These are phyloP conservation scores for Diaperis boleti DNA, from an alignment of 2,888 invertebrate species.

Conservation along the genomic window DNA sequence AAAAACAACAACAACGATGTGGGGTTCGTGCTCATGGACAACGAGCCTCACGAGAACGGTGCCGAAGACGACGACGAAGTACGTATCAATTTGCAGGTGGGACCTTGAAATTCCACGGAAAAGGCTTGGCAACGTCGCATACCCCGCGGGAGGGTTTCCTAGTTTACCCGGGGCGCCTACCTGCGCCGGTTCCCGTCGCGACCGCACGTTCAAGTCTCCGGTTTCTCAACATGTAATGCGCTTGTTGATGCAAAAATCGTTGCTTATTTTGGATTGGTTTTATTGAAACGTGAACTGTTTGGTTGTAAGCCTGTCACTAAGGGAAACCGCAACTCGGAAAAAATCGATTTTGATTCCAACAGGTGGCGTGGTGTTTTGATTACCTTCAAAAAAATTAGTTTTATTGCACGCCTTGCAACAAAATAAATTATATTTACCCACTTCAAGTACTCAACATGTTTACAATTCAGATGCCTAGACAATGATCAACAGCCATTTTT, in stretches of 20 bases:
- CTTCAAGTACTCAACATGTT: too few species aligned
- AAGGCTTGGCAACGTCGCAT: constrained; percentile 50
- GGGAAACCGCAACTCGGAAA: too few species aligned
- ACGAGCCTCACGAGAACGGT: constrained; percentile 59
- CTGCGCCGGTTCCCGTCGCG: constrained; percentile 54
- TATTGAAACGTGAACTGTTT: neutral
- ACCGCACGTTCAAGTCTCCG: constrained; percentile 54
- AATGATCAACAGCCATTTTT: too few species aligned
- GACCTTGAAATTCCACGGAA: constrained; percentile 33
- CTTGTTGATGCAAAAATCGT: constrained; percentile 6
- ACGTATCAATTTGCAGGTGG: constrained; percentile 49
- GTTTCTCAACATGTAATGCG: constrained; percentile 13
- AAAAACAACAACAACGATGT: constrained; percentile 65
- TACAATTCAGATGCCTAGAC: too few species aligned
- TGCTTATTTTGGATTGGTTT: neutral
- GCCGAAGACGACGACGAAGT: constrained; percentile 63
- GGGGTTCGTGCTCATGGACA: constrained; percentile 67
- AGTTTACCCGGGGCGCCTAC: constrained; percentile 64
- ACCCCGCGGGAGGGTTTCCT: constrained; percentile 65
- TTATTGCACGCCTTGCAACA: too few species aligned
- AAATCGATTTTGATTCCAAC: too few species aligned
- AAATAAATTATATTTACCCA: too few species aligned
- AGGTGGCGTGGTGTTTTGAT: too few species aligned
- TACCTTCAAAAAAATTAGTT: too few species aligned
- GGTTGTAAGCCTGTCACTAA: neutral